Evolutionary conservation across 1,140 invertebrate genomes (phyloP).

Genomic region (Fopius arisanus): DNA sequence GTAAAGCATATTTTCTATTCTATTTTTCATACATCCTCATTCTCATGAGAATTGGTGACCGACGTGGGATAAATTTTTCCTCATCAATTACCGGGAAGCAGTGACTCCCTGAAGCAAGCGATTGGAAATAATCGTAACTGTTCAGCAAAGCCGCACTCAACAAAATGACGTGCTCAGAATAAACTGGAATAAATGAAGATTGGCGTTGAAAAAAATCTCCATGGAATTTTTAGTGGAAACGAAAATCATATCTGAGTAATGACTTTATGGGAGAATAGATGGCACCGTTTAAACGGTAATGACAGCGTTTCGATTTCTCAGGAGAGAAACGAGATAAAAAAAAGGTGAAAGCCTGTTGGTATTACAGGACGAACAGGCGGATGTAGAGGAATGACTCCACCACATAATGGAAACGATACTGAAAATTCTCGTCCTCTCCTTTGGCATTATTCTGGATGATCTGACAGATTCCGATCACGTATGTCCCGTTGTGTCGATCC

Average conservation of each 20-base stretch:
- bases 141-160: background rate
- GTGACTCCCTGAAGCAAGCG: background rate
- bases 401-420: slow-evolving; percentile 9
- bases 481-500: slow-evolving; percentile 19
- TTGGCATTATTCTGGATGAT: slow-evolving; percentile 24
- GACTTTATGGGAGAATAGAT: too few species aligned
- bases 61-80: background rate
- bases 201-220: background rate
- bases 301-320: too few species aligned
- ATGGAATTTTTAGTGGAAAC: background rate
- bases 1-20: background rate
- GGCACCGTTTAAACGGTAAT: too few species aligned
- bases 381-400: background rate
- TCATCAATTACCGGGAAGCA: background rate
- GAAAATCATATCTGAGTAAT: too few species aligned
- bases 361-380: background rate
- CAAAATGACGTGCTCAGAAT: background rate
- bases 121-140: background rate
- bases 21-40: background rate
- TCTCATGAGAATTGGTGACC: background rate
- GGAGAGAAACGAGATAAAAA: too few species aligned
- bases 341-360: background rate
- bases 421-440: background rate
- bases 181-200: background rate
- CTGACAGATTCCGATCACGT: slow-evolving; percentile 20